Evolutionary conservation across 2,797 vertebrate genomes (phyloP), one percentile per base, ranked within the genome.

Genomic region (Acrossocheilus wenchowensis): DNA sequence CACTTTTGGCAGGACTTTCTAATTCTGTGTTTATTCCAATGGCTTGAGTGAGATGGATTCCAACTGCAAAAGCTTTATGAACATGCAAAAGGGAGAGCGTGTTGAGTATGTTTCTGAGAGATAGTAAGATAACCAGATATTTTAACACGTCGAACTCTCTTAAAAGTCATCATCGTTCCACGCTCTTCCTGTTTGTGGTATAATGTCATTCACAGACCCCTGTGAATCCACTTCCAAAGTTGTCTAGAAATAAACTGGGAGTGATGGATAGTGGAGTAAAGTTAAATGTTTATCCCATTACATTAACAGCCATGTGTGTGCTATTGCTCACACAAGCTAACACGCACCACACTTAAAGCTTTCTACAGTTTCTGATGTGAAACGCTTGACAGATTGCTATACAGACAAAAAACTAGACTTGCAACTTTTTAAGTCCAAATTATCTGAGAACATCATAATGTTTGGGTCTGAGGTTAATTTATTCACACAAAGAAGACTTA

Each of bases 1-100:
- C 72, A 89, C 71, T 30, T 72, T 78, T 86, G 86, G 83, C 86
- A 81, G 72, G 57, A 62, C 73, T 36, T 52, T 78, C 21, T 85
- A 79, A 90, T 93, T 92, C 89, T 91, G 93, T 92, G 94, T 90
- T 92, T 91, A 92, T 92, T n/a, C 66, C 91, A 90, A 92, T 73
- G 90, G 92, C 91, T 93, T 92, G 92, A 93, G 93, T 90, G 90
- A 92, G 89, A 90, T 45, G 43, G 66, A 83, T 77, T 82, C 34
- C 43, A 91, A 94, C 93, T 93, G 92, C 90, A 36, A 36, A 68
- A 75, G 86, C 81, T 68, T 92, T 91, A 92, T 94, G 85, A 41
- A 83, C 78, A 85, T 88, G 71, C 64, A 78, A 81, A 81, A 74
- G 62, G 39, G 54, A 45, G 52, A 88, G 78, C 19, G 60, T 43